Evolutionary conservation across 2,797 vertebrate species (phyloP).

Genomic region (Nothura maculosa): DNA sequence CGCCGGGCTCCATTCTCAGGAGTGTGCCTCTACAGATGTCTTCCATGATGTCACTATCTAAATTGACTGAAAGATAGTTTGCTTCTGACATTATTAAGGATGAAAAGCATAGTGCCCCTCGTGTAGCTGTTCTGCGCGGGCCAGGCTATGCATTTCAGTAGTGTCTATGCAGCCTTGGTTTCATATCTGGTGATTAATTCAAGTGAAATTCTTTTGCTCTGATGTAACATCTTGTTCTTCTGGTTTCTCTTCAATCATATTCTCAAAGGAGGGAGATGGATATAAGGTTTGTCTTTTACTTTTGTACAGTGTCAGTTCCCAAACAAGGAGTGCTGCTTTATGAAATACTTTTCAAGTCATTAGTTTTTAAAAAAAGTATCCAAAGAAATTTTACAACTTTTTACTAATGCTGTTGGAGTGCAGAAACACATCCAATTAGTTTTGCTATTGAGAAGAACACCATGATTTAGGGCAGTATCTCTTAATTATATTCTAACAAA

Average conservation of each 20-base stretch:
- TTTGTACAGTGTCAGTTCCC: not conserved
- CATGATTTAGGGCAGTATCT: slow-evolving; percentile 25
- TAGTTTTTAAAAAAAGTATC: slow-evolving; percentile 2
- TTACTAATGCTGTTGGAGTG: not conserved
- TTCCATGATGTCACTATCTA: not conserved
- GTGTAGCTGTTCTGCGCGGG: not conserved
- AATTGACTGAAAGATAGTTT: not conserved
- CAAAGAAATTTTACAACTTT: not conserved
- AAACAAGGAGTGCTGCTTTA: not conserved
- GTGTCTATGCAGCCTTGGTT: not conserved
- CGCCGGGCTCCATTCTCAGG: not conserved
- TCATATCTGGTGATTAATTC: not conserved
- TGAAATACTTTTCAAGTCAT: slow-evolving; percentile 21
- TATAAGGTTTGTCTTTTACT: not conserved
- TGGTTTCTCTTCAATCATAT: not conserved
- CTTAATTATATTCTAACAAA: slow-evolving; percentile 40
- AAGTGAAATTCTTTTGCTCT: not conserved
- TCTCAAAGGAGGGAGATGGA: not conserved
- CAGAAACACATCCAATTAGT: not conserved
- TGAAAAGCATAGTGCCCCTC: not conserved
- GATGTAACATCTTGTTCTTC: not conserved
- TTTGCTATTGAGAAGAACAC: slow-evolving; percentile 1
- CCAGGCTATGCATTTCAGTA: not conserved
- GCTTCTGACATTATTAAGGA: not conserved
- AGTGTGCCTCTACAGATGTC: not conserved